Evolutionary conservation across 1,140 invertebrate species (phyloP).

Genomic region (Arctopsyche grandis): DNA sequence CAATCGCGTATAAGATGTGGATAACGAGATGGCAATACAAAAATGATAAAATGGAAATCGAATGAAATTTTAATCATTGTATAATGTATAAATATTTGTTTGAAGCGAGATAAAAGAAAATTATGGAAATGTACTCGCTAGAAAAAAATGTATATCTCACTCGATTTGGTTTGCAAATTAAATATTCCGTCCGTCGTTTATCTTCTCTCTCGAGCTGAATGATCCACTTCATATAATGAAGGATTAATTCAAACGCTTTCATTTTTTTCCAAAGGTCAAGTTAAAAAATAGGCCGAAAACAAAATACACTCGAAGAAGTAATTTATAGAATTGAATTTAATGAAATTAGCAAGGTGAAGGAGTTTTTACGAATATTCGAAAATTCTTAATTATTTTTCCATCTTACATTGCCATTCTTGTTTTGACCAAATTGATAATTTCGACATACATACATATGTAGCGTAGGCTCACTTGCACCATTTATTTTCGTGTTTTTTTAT

Average conservation of each 20-base stretch:
- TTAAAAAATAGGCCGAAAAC: background rate
- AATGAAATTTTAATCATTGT: too few species aligned
- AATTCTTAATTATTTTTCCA: too few species aligned
- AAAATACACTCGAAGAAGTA: background rate
- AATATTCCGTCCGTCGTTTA: slow-evolving; percentile 7
- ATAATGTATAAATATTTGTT: too few species aligned
- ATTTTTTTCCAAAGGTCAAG: slow-evolving; percentile 11
- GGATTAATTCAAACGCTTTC: slow-evolving; percentile 23
- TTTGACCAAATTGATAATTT: too few species aligned
- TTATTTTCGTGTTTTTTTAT: too few species aligned
- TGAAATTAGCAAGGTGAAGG: too few species aligned
- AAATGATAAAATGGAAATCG: background rate
- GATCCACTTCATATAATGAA: slow-evolving; percentile 22
- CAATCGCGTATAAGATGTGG: slow-evolving; percentile 6
- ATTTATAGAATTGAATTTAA: too few species aligned
- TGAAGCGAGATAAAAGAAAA: background rate
- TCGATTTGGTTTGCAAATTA: slow-evolving; percentile 24
- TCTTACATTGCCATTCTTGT: too few species aligned
- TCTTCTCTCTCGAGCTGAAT: background rate
- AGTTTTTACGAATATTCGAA: too few species aligned
- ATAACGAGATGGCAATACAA: background rate
- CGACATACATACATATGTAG: too few species aligned
- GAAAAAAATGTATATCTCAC: background rate
- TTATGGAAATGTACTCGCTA: background rate
- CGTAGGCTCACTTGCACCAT: too few species aligned